phyloP scores from a whole-genome alignment of 2,797 vertebrate genomes.

The Glyptemys insculpta region DNA sequence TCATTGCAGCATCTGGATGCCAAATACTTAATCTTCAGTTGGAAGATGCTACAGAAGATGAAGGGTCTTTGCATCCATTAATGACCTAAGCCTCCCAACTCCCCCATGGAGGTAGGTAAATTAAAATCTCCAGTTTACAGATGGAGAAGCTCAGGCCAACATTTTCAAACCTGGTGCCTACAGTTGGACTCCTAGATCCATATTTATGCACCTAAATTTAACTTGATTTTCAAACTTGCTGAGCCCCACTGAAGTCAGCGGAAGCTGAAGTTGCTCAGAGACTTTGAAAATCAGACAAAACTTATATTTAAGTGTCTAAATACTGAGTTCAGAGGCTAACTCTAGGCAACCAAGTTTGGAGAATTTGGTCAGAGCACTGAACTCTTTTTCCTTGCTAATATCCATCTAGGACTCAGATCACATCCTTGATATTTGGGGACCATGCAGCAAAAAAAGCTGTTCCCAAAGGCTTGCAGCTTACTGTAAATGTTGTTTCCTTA shows the following conservation, averaged over 20 bases:
- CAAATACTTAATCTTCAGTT: background rate
- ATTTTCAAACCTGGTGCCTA: background rate
- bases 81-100: background rate
- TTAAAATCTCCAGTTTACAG: background rate
- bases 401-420: background rate
- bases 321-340: background rate
- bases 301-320: background rate
- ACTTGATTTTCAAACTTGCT: background rate
- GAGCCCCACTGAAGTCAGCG: background rate
- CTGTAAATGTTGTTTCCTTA: background rate
- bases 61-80: rapidly evolving
- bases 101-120: rapidly evolving
- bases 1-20: background rate
- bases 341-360: background rate
- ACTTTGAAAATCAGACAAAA: background rate
- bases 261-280: background rate
- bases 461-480: background rate
- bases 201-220: background rate
- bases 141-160: background rate
- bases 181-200: background rate
- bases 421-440: background rate
- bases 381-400: background rate
- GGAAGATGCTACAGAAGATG: background rate
- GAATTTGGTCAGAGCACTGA: background rate
- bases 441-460: background rate